phyloP scores from a whole-genome alignment of 1,140 invertebrate genomes.

The Ooceraea biroi region DNA sequence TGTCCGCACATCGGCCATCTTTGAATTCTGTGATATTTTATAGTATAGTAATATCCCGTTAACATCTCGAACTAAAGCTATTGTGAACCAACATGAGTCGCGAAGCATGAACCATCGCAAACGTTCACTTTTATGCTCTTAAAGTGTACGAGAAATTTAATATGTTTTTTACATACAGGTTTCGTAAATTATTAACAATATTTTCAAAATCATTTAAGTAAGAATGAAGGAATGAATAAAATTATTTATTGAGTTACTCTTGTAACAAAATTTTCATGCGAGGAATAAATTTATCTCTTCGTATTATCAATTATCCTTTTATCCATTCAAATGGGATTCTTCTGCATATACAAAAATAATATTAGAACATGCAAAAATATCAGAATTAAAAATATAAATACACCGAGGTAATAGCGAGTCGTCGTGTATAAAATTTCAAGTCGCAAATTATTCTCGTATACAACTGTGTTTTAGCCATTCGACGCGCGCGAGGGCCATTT shows the following conservation, averaged over 20 bases:
- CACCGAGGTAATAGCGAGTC: background rate
- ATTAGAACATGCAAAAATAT: background rate
- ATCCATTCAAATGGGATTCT: no score
- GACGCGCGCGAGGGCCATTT: constrained; percentile 53
- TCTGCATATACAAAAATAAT: background rate
- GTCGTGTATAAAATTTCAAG: background rate
- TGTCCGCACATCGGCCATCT: constrained; percentile 67
- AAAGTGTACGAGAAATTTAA: background rate
- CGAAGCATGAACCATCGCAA: constrained; percentile 26
- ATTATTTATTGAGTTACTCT: background rate
- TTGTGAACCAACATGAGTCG: constrained; percentile 39
- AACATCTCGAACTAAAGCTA: constrained; percentile 48
- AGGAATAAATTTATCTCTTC: background rate
- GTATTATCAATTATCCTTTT: background rate
- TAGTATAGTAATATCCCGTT: constrained; percentile 74
- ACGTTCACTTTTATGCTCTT: constrained; percentile 17
- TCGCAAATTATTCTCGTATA: constrained; percentile 28
- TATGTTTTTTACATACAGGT: background rate
- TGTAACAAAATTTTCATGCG: background rate
- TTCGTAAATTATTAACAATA: background rate
- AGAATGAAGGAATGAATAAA: background rate
- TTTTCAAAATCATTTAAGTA: background rate
- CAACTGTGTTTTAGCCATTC: constrained; percentile 57
- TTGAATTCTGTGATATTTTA: constrained; percentile 78
- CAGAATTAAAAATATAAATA: background rate